Percentiles rank a stretch among this genome's conserved stretches.
Evolutionary conservation across 2,888 invertebrate genomes (phyloP).

Genomic region (Stenodema calcarata): DNA sequence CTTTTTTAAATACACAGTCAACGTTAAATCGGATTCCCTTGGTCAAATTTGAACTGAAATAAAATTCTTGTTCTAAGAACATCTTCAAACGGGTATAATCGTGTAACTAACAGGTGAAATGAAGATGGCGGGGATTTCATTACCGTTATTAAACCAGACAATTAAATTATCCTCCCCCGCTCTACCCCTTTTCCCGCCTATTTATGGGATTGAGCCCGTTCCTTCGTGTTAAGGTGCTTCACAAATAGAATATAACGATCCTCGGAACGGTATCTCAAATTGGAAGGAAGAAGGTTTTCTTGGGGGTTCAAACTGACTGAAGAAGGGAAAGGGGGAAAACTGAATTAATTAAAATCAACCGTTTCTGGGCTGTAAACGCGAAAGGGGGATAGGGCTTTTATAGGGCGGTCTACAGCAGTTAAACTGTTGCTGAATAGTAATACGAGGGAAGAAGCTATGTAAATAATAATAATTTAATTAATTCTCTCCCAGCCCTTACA

Average conservation of each 20-base stretch:
- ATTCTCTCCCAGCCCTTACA: not conserved
- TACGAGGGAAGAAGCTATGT: not conserved
- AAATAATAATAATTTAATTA: not conserved
- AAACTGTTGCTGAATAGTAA: constrained; percentile 2
- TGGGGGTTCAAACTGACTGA: not conserved
- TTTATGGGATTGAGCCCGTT: not conserved
- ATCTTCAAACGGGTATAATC: not conserved
- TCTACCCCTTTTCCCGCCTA: not conserved
- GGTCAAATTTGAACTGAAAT: not conserved
- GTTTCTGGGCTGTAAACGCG: not conserved
- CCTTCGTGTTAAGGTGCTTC: not conserved
- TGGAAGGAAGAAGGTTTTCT: not conserved
- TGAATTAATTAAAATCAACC: not conserved
- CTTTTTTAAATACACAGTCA: too few relatives aligned
- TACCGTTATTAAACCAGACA: not conserved
- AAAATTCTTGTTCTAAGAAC: not conserved
- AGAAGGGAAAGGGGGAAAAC: not conserved
- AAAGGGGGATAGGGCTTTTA: not conserved
- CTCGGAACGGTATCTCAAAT: not conserved
- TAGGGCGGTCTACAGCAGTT: not conserved
- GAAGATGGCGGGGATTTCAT: not conserved
- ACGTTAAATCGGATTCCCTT: too few relatives aligned
- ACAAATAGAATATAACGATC: not conserved
- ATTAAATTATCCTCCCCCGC: not conserved
- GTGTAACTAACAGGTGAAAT: not conserved